These are phyloP conservation scores for Spisula solida DNA, from an alignment of 2,888 invertebrate genomes.

Conservation along the genomic window DNA sequence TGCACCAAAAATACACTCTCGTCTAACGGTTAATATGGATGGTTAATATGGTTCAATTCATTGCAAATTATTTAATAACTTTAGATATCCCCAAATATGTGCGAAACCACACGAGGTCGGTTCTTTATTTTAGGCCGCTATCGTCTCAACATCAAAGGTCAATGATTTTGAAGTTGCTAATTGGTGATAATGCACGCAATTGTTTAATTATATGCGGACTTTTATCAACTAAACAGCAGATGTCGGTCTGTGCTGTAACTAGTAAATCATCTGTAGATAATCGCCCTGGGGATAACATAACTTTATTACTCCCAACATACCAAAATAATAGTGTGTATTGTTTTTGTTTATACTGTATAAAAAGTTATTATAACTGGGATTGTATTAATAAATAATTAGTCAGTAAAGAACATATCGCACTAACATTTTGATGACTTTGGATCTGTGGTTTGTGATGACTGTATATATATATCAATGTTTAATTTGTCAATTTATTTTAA, in stretches of 20 bases:
- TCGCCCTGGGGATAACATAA: background rate
- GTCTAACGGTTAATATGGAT: conserved; percentile 31
- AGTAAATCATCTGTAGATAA: background rate
- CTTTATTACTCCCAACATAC: too few relatives aligned
- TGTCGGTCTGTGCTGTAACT: background rate
- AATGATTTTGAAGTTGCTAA: conserved; percentile 26
- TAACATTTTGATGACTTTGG: too few relatives aligned
- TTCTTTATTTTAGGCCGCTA: conserved; percentile 44
- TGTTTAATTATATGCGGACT: conserved; percentile 28
- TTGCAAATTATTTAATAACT: conserved; percentile 20
- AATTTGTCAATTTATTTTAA: too few relatives aligned
- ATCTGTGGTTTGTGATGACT: too few relatives aligned
- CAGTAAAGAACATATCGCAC: too few relatives aligned
- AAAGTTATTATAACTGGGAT: too few relatives aligned
- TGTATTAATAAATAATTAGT: too few relatives aligned
- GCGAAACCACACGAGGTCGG: conserved; percentile 35
- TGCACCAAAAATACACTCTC: background rate
- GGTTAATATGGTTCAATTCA: conserved; percentile 14
- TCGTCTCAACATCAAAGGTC: conserved; percentile 30
- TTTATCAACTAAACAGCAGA: background rate
- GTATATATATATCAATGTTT: too few relatives aligned
- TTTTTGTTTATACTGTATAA: too few relatives aligned
- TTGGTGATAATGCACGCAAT: conserved; percentile 43
- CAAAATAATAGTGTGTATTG: background rate
- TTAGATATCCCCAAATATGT: conserved; percentile 37